phyloP scores from a whole-genome alignment of 2,888 invertebrate species.

The Agonopterix subpropinquella region DNA sequence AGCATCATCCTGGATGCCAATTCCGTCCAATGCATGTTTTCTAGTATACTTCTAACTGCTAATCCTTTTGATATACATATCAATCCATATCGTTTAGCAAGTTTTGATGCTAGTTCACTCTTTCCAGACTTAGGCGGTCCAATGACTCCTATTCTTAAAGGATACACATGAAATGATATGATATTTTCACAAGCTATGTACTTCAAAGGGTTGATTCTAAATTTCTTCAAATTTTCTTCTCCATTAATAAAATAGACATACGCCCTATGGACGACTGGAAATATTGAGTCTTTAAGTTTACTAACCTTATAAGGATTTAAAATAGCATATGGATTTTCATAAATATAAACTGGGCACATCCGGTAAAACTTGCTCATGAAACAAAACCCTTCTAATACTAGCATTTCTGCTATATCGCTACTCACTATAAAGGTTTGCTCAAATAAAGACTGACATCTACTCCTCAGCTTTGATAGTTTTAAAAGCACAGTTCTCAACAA shows the following conservation, averaged over 20 bases:
- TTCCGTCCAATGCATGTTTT: slow-evolving; percentile 67
- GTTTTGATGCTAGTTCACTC: slow-evolving; percentile 70
- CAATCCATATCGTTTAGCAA: slow-evolving; percentile 70
- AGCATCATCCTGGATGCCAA: slow-evolving; percentile 56
- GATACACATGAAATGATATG: slow-evolving; percentile 57
- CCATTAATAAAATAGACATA: slow-evolving; percentile 77
- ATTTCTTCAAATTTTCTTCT: slow-evolving; percentile 58
- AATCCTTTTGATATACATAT: slow-evolving; percentile 71
- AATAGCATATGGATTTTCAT: slow-evolving; percentile 59
- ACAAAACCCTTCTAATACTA: slow-evolving; percentile 75
- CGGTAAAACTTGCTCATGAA: slow-evolving; percentile 78
- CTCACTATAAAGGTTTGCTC: slow-evolving; percentile 74
- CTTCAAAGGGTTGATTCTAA: slow-evolving; percentile 73
- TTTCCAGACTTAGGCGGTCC: slow-evolving; percentile 80
- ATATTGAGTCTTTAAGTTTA: slow-evolving; percentile 54
- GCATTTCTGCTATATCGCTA: slow-evolving; percentile 70
- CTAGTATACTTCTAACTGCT: slow-evolving; percentile 65
- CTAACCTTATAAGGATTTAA: slow-evolving; percentile 63
- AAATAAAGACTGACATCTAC: slow-evolving; percentile 66
- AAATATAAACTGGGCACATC: slow-evolving; percentile 79
- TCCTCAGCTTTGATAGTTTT: slow-evolving; percentile 43
- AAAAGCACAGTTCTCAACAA: slow-evolving; percentile 34
- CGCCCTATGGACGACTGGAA: slow-evolving; percentile 74
- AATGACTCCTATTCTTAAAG: slow-evolving; percentile 71
- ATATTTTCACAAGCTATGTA: slow-evolving; percentile 61